Evolutionary conservation across 2,113 vertebrate genomes (phyloP), one percentile per base, ranked within the genome.

Genomic region (Thryonomys swinderianus): DNA sequence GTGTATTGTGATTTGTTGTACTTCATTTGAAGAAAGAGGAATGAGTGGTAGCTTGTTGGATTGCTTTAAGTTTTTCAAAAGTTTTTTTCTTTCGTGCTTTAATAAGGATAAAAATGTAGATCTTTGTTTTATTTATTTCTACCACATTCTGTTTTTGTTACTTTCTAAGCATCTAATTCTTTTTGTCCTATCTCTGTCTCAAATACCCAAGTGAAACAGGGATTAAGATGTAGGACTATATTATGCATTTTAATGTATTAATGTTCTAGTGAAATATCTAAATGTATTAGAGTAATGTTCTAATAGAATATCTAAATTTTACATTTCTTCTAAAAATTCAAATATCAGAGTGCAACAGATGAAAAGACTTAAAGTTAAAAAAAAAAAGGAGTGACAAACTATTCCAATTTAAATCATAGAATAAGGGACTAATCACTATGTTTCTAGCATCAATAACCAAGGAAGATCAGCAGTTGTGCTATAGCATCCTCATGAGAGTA

Each of bases 221-320:
- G 13, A 59, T 83, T 90, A 21, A 79, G 18, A 85, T 45, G 17
- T 67, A 62, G 85, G 80, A 95, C 45, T 91, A 34, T 53, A 4
- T 42, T 69, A 55, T 25, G 81, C 17, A 69, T 85, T 85, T 27
- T 80, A 9, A 55, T 61, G 10, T 64, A 64, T 64, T 57, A 25
- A 61, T 61, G 11, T 88, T 2, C 66, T 76, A 94, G 13, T 64
- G 86, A 53, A 85, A 78, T 78, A 82, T 32, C 66, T 89, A 25
- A 88, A 51, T 89, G 10, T 64, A 64, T 64, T 64, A 64, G 62
- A 73, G 10, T 57, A 25, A 61, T 61, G 11, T 88, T 2, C 66
- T 76, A 94, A 9, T 64, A 90, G 61, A 85, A 78, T 78, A 82
- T 32, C 66, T 89, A 25, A 69, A 61, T 91, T 89, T n/a, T 91